A percentile compares a stretch with the other conserved stretches of the same genome.
phyloP scores from a whole-genome alignment of 2,888 invertebrate species.

The Gastrophysa polygoni region DNA sequence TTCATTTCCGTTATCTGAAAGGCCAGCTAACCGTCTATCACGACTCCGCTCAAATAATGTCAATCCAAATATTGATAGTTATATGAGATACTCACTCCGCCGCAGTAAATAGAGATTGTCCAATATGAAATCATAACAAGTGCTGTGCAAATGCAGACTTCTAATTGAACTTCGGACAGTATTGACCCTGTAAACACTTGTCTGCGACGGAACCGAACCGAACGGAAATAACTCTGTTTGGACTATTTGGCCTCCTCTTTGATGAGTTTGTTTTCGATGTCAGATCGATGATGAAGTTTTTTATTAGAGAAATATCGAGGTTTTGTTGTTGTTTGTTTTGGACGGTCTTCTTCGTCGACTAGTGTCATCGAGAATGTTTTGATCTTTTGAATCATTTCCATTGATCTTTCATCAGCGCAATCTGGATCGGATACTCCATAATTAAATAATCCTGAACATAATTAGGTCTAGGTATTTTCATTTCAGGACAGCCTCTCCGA shows the following conservation, averaged over 20 bases:
- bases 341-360: slow-evolving; percentile 27
- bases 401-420: not conserved
- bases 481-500: too few relatives aligned
- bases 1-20: too few relatives aligned
- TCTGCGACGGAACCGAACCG: slow-evolving; percentile 53
- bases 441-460: too few relatives aligned
- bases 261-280: slow-evolving; percentile 54
- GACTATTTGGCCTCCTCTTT: slow-evolving; percentile 51
- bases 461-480: too few relatives aligned
- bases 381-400: slow-evolving; percentile 21
- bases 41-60: too few relatives aligned
- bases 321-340: slow-evolving; percentile 32
- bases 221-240: slow-evolving; percentile 42
- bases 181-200: slow-evolving; percentile 60
- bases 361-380: slow-evolving; percentile 8
- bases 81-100: slow-evolving; percentile 34
- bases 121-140: slow-evolving; percentile 61
- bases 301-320: slow-evolving; percentile 46
- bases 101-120: slow-evolving; percentile 51
- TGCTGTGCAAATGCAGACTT: slow-evolving; percentile 57
- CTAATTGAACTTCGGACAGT: slow-evolving; percentile 60
- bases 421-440: too few relatives aligned
- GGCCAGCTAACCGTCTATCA: too few relatives aligned
- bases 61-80: slow-evolving; percentile 34
- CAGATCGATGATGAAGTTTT: slow-evolving; percentile 52